Base-by-base conservation (phyloP, 2,888 invertebrate species). In the Spatulosminthurus flaviceps region DNA sequence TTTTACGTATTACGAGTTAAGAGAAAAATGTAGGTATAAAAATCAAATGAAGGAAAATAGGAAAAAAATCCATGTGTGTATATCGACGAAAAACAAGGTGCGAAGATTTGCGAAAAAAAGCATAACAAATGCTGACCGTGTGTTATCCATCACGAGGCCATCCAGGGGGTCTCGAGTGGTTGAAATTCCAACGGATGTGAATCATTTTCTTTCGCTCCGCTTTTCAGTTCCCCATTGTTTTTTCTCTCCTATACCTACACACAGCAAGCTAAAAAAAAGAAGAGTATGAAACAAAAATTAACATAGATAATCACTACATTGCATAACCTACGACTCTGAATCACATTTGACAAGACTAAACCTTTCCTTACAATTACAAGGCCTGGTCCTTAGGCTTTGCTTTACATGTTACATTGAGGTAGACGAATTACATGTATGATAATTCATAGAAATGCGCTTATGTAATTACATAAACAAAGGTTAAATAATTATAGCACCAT, bases 201-300 rank as follows among this genome's bases (percentile, higher is more conserved):
- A 72, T 72, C 72, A 72, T 51, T 42, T 72, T 42, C 34, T 72
- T 72, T 72, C 22, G 72, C 42, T 72, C 72, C 26, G 72, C 72
- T 72, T 51, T 51, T 72, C 72, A 43, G 28, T 28, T 26, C 67
- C n/a, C 29, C 67, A 67, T 67, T 67, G 67, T 67, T 28, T 64
- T 26, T 67, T 19, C 51, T 2, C n/a, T 2, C 1, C 51, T 51
- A 51, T 11, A 51, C n/a, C n/a, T 51, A 16, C 5, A 51, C 19
- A 51, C 2, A 51, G 19, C n/a, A n/a, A 51, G 5, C 9, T 4
- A 51, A 19, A 16, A 16, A 51, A n/a, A 51, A 21, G 9, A 24
- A 26, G 11, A 67, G 13, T 28, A n/a, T 24, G 26, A 2, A 64
- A 2, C 22, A 16, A 64, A n/a, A n/a, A 64, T 64, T 24, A 67